Evolutionary conservation across 1,140 invertebrate species (phyloP), one percentile per base, ranked within the genome.

Genomic region (Diorhabda sublineata): DNA sequence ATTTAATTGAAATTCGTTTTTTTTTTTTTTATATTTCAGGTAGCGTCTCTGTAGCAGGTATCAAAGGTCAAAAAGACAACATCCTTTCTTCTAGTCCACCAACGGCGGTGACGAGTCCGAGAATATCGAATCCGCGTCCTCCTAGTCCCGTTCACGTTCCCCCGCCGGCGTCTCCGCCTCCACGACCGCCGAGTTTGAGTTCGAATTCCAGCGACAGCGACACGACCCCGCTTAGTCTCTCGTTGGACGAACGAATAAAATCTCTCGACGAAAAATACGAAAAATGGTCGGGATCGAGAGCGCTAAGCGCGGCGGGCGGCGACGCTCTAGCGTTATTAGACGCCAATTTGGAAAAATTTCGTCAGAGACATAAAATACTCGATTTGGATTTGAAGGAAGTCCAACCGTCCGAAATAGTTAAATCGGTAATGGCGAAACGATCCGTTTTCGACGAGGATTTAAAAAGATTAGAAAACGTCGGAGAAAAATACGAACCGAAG

Each of bases 401-500:
- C 66, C 90, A 97, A 78, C 95, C 95, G 2, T 97, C 95, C 2
- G 96, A 97, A 73, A 97, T 98, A 70, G 91, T 96, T 3, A 94
- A 95, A 76, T 94, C 93, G 8, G 87, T 98, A 61, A 84, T 98
- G 69, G 92, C 95, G 5, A 96, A 95, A 78, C 89, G 91, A 62
- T 96, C 93, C 64, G 94, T 98, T 7, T 97, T 98, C 80, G 96
- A 98, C 79, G 96, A 98, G 81, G 96, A 98, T 80, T 91, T 91
- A 8, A 95, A 97, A 79, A 85, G 97, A 6, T 83, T 98, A 26
- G 95, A 98, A 81, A 95, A 95, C 75, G 89, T 93, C 73, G 87
- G 89, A 75, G 90, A 95, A 74, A 94, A 95, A 81, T 94, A 94
- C 78, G 92, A 94, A 81, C 90, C 91, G 44, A 86, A 85, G 67